Base-by-base conservation (phyloP, 2,113 vertebrate species). In the Phrynosoma blainvillii region DNA sequence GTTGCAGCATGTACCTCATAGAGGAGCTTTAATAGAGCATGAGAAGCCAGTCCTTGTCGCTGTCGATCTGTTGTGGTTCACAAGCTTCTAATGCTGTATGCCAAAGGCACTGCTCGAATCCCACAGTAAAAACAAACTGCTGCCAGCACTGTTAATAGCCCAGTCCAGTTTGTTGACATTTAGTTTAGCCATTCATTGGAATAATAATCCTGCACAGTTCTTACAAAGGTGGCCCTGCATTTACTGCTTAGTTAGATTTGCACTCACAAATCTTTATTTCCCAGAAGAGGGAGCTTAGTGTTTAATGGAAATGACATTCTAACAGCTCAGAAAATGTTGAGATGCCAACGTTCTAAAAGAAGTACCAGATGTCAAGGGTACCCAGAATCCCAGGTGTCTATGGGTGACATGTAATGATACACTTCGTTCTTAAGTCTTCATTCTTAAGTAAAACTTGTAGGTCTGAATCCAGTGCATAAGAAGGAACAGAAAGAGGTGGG, bases 181-280 rank as follows among this genome's bases (percentile, higher is more conserved):
- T 77, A 59, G 21, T 32, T 13, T 32, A 30, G 32, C 56, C 65
- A 77, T 79, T 86, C n/a, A 20, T 40, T 23, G 30, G 47, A 86
- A 70, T 59, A 54, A 5, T 30, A 40, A 88, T 68, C 47, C 82
- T 85, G 84, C 23, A 80, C 18, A 21, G 27, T 18, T 30, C 71
- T 40, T 84, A 84, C 80, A 81, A 73, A 54, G 89, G 74, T 20
- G 62, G 42, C 47, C 85, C 27, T 80, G n/a, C 80, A 80, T 62
- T 90, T 91, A 76, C 87, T 91, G 84, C 87, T 32, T 74, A 73
- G 20, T 65, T 74, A 65, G 20, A 36, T 36, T n/a, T 76, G 79
- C 88, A 90, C 91, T 91, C 89, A 91, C 89, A 84, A 91, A 82
- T 92, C 76, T n/a, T 86, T 82, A 73, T 47, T 8, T 3, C 75